Conservation (phyloP, 2,113 vertebrate genomes). For the Solea senegalensis region DNA sequence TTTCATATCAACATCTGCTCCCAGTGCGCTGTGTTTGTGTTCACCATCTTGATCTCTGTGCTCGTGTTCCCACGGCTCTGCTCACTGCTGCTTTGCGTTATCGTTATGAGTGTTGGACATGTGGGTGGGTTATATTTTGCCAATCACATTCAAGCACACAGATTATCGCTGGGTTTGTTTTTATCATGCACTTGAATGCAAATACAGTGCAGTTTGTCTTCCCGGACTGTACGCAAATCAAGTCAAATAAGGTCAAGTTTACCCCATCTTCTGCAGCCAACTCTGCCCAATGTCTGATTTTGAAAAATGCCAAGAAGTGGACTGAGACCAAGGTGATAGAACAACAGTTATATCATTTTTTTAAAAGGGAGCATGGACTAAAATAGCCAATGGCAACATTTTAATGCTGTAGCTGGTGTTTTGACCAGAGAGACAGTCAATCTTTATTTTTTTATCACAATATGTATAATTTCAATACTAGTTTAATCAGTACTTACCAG, state of each 20-base stretch:
- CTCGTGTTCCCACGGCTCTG: slow-evolving; percentile 31
- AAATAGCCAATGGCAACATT: no score
- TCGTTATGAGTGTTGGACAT: slow-evolving; percentile 5
- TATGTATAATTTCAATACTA: no score
- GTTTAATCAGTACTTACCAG: no score
- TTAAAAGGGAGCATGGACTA: no score
- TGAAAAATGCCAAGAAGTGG: no score
- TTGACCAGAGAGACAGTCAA: no score
- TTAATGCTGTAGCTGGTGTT: no score
- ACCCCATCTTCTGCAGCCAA: no score
- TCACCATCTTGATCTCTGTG: slow-evolving; percentile 21
- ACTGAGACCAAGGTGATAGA: no score
- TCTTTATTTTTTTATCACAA: no score
- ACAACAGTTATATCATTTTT: no score
- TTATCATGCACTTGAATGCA: background rate
- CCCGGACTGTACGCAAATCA: background rate
- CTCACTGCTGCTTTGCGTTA: slow-evolving; percentile 5
- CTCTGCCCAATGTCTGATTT: no score
- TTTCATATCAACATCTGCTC: slow-evolving; percentile 5
- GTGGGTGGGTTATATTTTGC: background rate
- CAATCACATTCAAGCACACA: slow-evolving; percentile 13
- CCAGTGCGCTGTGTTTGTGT: background rate
- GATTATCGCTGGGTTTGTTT: background rate
- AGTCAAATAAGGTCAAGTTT: background rate
- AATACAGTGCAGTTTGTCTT: background rate